These are phyloP conservation scores for Labrus mixtus DNA, from an alignment of 2,113 vertebrate species.

Conservation along the genomic window DNA sequence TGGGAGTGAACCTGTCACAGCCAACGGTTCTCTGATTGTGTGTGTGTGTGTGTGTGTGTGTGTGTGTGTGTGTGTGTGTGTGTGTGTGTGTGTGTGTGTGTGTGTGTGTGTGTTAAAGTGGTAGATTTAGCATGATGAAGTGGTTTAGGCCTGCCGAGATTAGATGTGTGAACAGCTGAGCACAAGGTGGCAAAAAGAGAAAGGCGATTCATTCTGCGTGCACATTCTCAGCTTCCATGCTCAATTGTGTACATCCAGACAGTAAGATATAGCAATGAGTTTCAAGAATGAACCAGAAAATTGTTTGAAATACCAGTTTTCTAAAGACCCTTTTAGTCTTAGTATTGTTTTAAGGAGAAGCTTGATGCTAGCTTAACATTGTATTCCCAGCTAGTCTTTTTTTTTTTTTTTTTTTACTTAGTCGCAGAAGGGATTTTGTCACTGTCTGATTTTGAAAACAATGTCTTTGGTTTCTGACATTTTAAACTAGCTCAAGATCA, in stretches of 20 bases:
- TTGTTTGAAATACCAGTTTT: no score
- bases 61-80: constrained; percentile 31
- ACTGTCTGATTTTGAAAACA: no score
- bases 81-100: constrained; percentile 24
- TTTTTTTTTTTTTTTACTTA: no score
- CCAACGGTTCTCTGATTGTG: neutral
- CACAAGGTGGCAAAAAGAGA: constrained; percentile 15
- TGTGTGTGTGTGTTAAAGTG: constrained; percentile 45
- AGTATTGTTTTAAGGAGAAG: no score
- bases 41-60: neutral
- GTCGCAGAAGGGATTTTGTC: no score
- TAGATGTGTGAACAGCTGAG: constrained; percentile 45
- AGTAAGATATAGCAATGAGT: neutral
- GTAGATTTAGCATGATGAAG: constrained; percentile 51
- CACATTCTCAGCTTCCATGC: neutral
- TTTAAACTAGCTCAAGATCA: no score
- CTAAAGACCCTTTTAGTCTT: no score
- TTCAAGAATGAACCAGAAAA: no score
- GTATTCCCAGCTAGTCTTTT: no score
- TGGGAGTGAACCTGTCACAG: constrained; percentile 40
- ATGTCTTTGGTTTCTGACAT: no score
- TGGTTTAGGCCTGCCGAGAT: constrained; percentile 53
- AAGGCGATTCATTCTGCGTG: neutral
- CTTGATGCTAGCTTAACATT: no score
- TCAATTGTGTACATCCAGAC: neutral